These are phyloP conservation scores for Latrodectus geometricus DNA, from an alignment of 1,140 invertebrate genomes.

Conservation along the genomic window DNA sequence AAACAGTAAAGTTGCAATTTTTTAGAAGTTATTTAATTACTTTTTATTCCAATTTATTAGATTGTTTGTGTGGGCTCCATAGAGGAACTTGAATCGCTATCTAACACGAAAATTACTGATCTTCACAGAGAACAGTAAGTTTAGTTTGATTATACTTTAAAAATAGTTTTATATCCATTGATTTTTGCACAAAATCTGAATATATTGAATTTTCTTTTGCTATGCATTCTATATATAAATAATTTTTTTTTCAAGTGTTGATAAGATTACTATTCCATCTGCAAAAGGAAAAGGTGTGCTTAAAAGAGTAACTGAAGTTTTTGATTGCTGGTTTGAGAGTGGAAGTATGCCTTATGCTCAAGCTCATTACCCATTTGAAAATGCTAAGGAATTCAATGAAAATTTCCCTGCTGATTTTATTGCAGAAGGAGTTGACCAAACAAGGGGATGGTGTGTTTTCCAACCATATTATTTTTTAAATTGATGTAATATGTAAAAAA, in stretches of 20 bases:
- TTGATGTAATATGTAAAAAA: no score
- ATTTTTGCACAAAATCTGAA: not conserved
- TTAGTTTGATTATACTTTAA: not conserved
- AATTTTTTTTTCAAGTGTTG: constrained; percentile 77
- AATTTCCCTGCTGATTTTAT: constrained; percentile 99
- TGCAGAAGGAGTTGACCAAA: constrained; percentile 99
- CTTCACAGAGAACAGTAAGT: constrained; percentile 88
- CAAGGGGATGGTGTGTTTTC: constrained; percentile 84
- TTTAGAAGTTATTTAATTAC: no score
- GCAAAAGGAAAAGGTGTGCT: constrained; percentile 82
- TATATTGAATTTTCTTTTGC: constrained; percentile 17
- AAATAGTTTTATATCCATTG: not conserved
- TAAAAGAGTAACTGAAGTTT: constrained; percentile 90
- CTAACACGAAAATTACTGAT: constrained; percentile 86
- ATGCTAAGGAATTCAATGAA: constrained; percentile 90
- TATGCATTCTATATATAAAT: not conserved
- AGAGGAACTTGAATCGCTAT: constrained; percentile 86
- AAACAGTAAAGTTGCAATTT: no score
- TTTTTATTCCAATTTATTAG: constrained; percentile 54
- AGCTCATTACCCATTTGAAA: constrained; percentile 96
- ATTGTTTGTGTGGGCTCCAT: constrained; percentile 95
- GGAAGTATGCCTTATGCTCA: constrained; percentile 93
- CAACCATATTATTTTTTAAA: no score
- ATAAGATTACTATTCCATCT: constrained; percentile 94
- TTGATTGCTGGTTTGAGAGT: constrained; percentile 99